Evolutionary conservation across 92 coral and sea anemone species (phyloP), one percentile per base, ranked within the genome.

Genomic region (Bergia puertoricense): DNA sequence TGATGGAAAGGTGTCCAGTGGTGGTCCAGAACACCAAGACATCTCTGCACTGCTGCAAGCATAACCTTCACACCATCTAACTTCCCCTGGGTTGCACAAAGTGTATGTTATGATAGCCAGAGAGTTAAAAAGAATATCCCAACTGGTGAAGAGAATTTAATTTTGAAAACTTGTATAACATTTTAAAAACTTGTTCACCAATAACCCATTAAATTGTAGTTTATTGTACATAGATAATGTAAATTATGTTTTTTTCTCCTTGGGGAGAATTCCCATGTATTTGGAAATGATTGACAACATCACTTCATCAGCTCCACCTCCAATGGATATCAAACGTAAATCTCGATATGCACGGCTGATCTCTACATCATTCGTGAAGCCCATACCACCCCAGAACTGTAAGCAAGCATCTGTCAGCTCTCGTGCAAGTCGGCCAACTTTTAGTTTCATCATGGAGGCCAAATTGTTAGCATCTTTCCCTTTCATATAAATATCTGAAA

Each of bases 331-430:
- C 76, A 96, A 85, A 23, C 99, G 92, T 48, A 85, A 83, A 84
- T 96, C 99, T 81, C 99, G 92, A 87, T 85, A 96, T 15, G 94
- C 91, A 72, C 99, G 95, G 88, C 99, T 92, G 42, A 96, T 93
- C 80, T 93, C 96, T 23, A 95, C 94, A 11, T 95, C 99, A 38
- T 91, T 71, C 36, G 98, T 96, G 90, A 91, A 96, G 45, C 99
- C 99, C 99, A 96, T 96, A 45, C 99, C 99, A 79, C 99, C 99
- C 99, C 99, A 96, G 91, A 93, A 96, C 96, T 96, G 99, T 18
- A 96, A 91, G 81, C 99, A 96, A 2, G 99, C 85, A 81, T 96
- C 99, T 4, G 96, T 62, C 57, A 96, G 92, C 81, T 96, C 98
- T 42, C 99, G 91, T 15, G 91, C 95, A 54, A 96, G 76, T 8